Conservation (phyloP, 2,888 invertebrate species). For the Crocallis elinguaria region DNA sequence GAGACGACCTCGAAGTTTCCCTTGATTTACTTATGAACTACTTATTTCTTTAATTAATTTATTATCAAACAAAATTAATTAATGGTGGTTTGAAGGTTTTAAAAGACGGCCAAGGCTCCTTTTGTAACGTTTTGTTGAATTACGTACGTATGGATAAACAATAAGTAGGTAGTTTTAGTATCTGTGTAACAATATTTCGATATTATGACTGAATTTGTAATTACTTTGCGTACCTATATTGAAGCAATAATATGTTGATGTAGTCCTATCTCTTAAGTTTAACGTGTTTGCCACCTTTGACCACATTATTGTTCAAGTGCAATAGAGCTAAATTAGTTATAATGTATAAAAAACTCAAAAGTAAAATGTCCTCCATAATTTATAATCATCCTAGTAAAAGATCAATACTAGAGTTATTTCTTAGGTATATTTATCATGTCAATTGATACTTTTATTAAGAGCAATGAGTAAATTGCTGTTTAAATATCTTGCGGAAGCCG, state of each 20-base stretch:
- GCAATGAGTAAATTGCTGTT: neutral
- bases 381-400: too few relatives aligned
- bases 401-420: too few relatives aligned
- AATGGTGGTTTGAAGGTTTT: neutral
- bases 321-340: too few relatives aligned
- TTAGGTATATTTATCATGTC: neutral
- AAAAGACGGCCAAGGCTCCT: neutral
- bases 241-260: too few relatives aligned
- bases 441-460: neutral
- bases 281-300: too few relatives aligned
- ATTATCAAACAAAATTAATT: conserved; percentile 2
- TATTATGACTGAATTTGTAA: too few relatives aligned
- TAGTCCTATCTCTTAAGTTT: too few relatives aligned
- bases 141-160: neutral
- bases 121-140: neutral
- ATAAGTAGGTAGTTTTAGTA: neutral
- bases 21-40: conserved; percentile 5
- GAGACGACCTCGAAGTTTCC: conserved; percentile 14
- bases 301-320: too few relatives aligned
- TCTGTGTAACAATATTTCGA: too few relatives aligned
- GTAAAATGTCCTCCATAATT: too few relatives aligned
- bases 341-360: too few relatives aligned
- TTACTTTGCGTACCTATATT: too few relatives aligned
- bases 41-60: conserved; percentile 13
- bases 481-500: conserved; percentile 3